Evolutionary conservation across 2,797 vertebrate species (phyloP).

Genomic region (Ctenosaura bakeri): DNA sequence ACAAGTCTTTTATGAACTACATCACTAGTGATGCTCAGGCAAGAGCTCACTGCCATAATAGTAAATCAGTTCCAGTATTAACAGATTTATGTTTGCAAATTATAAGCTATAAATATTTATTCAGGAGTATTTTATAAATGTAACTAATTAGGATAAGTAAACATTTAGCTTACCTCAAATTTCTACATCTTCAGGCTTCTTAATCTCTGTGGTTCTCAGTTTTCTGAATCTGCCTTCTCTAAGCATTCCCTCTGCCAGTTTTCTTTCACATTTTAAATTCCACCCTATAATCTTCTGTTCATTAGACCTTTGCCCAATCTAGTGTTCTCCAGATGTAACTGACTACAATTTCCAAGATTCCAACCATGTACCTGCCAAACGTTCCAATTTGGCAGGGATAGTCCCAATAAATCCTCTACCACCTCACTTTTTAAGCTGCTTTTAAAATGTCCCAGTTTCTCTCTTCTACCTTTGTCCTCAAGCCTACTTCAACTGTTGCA

Average conservation of each 20-base stretch:
- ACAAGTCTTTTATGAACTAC: slow-evolving; percentile 13
- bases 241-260: neutral
- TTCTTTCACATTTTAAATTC: neutral
- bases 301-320: neutral
- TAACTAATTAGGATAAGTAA: neutral
- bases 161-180: neutral
- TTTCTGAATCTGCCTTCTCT: neutral
- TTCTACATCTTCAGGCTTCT: neutral
- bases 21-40: neutral
- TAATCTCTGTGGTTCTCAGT: neutral
- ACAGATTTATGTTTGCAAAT: slow-evolving; percentile 27
- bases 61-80: slow-evolving; percentile 41
- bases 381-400: no score
- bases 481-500: no score
- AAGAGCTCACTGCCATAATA: slow-evolving; percentile 19
- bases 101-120: slow-evolving; percentile 27
- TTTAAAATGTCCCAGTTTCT: no score
- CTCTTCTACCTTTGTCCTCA: no score
- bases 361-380: neutral
- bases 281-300: no score
- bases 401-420: no score
- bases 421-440: no score
- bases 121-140: slow-evolving; percentile 15
- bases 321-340: neutral
- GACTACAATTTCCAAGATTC: neutral